Base-by-base conservation (phyloP, 2,888 invertebrate genomes). In the Watsonalla binaria region DNA sequence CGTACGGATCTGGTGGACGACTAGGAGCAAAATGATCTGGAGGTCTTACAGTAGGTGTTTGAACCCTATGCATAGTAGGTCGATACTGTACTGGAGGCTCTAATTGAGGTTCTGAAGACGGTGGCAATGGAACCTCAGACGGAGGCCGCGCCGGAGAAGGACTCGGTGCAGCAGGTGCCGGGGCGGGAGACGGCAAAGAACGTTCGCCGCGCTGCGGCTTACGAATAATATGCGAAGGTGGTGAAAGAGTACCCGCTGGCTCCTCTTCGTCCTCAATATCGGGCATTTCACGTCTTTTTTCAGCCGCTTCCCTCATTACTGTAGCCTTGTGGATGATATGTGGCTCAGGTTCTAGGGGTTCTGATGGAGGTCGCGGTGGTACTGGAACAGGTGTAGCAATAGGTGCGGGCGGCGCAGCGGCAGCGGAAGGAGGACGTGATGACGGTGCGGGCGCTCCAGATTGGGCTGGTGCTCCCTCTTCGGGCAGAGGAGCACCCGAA, bases 271-370 rank as follows among this genome's bases (percentile, higher is more conserved):
- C 87, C 50, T 91, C 91, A 11, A 82, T 80, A 47, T 90, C 89
- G 0, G 87, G 86, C 56, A 81, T 79, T 59, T 89, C 88, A 8
- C 88, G 85, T 35, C 90, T 78, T 62, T 90, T 89, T 62, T 90
- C 89, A 33, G 88, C 89, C 45, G 91, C 91, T 62, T 91, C 91
- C 8, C 91, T 84, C 91, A 91, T 91, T 11, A 91, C 91, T 5
- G 91, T 91, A 37, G 91, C 91, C 65, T 91, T 91, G 62, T 91
- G 91, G 47, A 91, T 91, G 55, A 91, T 90, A 61, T 92, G 92
- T 14, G 92, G 87, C 63, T 92, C 90, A 4, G 92, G 92, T 68
- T 92, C 91, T 46, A 91, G 67, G 7, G 90, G 89, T 60, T 90
- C 88, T 0, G 90, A 86, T 0, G 88, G 86, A 6, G 92, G 91